Base-by-base conservation (phyloP, 2,888 invertebrate species). In the Quadroppia sp. region DNA sequence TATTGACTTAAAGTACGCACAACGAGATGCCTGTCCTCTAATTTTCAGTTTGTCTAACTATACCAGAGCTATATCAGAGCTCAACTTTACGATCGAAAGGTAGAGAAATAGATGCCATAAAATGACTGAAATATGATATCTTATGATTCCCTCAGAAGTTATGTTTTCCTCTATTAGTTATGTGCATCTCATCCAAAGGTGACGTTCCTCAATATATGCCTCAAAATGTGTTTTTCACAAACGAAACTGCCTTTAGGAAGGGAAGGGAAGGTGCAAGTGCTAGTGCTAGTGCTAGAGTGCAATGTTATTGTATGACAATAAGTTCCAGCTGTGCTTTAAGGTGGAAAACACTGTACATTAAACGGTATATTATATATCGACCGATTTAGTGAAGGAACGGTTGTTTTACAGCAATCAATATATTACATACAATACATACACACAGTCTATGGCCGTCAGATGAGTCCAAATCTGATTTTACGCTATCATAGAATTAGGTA, bases 351-450 rank as follows among this genome's bases (percentile, higher is more conserved):
- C 25, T 40, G 20, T 69, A 45, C 69, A 69, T 69, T 69, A 69
- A 69, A 69, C 28, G 45, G 69, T 42, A 36, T 67, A 20, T 67
- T 40, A 40, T 69, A 40, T 69, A 69, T 69, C 69, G 69, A 69
- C 69, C 69, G 25, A 69, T 69, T 69, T 69, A 69, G 69, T 69
- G 69, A 69, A n/a, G n/a, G n/a, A n/a, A 69, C 69, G 42, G 20
- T 64, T 42, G 45, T 69, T 42, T 20, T 69, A 32, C 9, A 15
- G n/a, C 42, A 67, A 42, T 7, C 42, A 30, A 67, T 67, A 23
- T 67, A 40, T 67, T 32, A 7, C 30, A 67, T 45, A 45, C 11
- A 45, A 9, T 15, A 45, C 25, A 69, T 67, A 40, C n/a, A 42
- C n/a, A n/a, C 28, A 17, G 13, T 64, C 20, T 36, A 64, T 69